Conservation (phyloP, 1,140 invertebrate genomes). For the Drosophila mauritiana region DNA sequence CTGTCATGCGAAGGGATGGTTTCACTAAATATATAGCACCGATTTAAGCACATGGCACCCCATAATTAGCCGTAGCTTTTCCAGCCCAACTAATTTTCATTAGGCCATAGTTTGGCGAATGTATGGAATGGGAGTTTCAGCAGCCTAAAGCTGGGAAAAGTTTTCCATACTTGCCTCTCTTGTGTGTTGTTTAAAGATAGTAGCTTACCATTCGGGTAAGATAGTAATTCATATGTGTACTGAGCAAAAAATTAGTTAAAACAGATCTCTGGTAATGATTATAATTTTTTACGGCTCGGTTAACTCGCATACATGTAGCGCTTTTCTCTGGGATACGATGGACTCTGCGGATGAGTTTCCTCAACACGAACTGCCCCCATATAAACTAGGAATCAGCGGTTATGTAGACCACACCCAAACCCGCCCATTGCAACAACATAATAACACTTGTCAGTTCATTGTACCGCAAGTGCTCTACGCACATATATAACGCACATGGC, state of each 20-base stretch:
- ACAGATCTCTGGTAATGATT: neutral
- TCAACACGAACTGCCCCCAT: slow-evolving; percentile 48
- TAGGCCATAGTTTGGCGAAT: slow-evolving; percentile 10
- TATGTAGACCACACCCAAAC: slow-evolving; percentile 47
- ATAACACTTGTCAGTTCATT: slow-evolving; percentile 82
- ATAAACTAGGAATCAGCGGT: slow-evolving; percentile 77
- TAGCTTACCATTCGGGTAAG: neutral
- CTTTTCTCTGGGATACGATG: neutral
- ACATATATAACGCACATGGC: slow-evolving; percentile 18
- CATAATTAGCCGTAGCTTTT: slow-evolving; percentile 35
- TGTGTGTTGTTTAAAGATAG: no score
- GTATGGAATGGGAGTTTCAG: slow-evolving; percentile 28
- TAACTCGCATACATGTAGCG: neutral
- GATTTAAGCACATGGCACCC: slow-evolving; percentile 20
- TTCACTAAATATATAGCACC: slow-evolving; percentile 49
- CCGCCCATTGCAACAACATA: slow-evolving; percentile 59
- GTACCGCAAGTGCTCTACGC: slow-evolving; percentile 66
- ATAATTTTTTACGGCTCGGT: neutral
- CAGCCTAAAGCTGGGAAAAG: slow-evolving; percentile 11
- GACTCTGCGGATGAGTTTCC: slow-evolving; percentile 1
- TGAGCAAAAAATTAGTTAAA: neutral
- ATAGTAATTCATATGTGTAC: neutral
- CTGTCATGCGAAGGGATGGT: slow-evolving; percentile 6
- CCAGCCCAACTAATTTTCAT: slow-evolving; percentile 48
- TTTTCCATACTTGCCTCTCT: neutral